Conservation (phyloP, 2,888 invertebrate genomes). For the Mesochorus sp. region DNA sequence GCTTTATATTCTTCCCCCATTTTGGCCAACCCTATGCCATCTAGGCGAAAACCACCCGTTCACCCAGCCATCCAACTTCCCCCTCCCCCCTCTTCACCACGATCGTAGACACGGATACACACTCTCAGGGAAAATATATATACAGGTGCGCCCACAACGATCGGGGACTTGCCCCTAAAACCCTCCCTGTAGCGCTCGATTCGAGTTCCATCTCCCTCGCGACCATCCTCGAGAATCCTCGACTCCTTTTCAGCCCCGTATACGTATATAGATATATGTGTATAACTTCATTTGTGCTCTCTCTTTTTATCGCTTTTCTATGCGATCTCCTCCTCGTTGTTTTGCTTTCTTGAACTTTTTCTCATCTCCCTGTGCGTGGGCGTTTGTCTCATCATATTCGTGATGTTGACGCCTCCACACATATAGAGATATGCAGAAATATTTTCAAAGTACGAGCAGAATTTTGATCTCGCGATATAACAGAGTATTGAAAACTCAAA, state of each 20-base stretch:
- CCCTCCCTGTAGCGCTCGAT: constrained; percentile 14
- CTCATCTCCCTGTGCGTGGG: background rate
- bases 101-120: constrained; percentile 20
- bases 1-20: constrained; percentile 75
- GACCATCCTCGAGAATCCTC: constrained; percentile 56
- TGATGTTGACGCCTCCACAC: background rate
- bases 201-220: constrained; percentile 52
- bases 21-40: constrained; percentile 74
- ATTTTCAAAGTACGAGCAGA: no score
- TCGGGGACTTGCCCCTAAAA: constrained; percentile 34
- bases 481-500: no score
- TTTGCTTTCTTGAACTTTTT: constrained; percentile 60
- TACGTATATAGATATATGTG: background rate
- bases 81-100: no score
- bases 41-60: constrained; percentile 44
- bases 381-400: background rate
- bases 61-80: constrained; percentile 26
- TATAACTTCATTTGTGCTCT: constrained; percentile 10
- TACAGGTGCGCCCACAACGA: background rate
- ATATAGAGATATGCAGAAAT: no score
- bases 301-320: constrained; percentile 26
- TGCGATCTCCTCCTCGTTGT: constrained; percentile 16
- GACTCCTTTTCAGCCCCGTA: constrained; percentile 46
- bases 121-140: background rate
- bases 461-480: no score